phyloP scores from a whole-genome alignment of 1,140 invertebrate species.

The Sycophila sp. region DNA sequence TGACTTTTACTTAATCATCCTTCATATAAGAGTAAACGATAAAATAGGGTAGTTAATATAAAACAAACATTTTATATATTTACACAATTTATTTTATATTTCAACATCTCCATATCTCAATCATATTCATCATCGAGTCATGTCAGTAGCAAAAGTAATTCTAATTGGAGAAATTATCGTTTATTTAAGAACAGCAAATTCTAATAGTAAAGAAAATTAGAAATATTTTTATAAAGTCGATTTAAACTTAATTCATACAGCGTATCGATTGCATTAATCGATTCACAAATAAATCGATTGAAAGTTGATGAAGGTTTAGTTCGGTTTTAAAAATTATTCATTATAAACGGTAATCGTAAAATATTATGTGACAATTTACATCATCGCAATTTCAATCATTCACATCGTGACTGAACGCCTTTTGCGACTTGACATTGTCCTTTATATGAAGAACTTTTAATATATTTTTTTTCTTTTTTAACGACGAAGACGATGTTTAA shows the following conservation, averaged over 20 bases:
- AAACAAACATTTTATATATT: slow-evolving; percentile 50
- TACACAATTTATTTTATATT: slow-evolving; percentile 66
- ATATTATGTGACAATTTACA: slow-evolving; percentile 9
- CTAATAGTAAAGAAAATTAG: neutral
- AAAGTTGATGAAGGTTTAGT: neutral
- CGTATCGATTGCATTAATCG: neutral
- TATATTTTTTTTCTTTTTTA: neutral
- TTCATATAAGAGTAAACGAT: too few species aligned
- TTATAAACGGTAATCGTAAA: neutral
- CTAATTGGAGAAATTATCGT: slow-evolving; percentile 35
- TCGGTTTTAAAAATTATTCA: slow-evolving; percentile 9
- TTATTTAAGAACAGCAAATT: neutral
- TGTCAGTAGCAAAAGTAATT: slow-evolving; percentile 49
- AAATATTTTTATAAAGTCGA: neutral
- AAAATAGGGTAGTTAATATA: too few species aligned
- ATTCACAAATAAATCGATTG: neutral
- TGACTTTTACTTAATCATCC: too few species aligned
- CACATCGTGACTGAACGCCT: neutral
- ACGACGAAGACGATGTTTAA: slow-evolving; percentile 1
- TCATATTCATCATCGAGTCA: slow-evolving; percentile 58
- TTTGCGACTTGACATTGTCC: slow-evolving; percentile 8
- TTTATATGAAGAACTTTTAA: slow-evolving; percentile 11
- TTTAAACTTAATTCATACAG: slow-evolving; percentile 20
- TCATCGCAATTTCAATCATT: slow-evolving; percentile 13
- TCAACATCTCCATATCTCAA: slow-evolving; percentile 61